These are phyloP conservation scores for Ichneumoninae sp. DNA, from an alignment of 2,888 invertebrate genomes.

Conservation along the genomic window DNA sequence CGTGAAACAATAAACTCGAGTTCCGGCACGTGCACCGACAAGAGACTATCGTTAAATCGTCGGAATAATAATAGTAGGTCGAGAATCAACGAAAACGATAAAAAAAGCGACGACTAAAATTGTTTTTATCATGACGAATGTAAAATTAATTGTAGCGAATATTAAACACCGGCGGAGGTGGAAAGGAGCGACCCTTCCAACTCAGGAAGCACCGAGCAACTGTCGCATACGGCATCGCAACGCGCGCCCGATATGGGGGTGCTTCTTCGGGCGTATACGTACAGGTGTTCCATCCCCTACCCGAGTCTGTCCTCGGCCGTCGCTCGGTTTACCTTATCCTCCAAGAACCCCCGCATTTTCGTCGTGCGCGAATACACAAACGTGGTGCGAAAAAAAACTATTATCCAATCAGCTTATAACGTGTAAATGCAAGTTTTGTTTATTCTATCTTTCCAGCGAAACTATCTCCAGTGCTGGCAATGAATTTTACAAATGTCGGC, in stretches of 20 bases:
- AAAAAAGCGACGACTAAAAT: neutral
- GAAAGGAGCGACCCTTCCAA: slow-evolving; percentile 69
- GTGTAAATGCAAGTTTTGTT: neutral
- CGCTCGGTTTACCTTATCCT: neutral
- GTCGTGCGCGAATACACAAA: neutral
- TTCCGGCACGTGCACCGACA: neutral
- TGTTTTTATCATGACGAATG: neutral
- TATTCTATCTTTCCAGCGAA: neutral
- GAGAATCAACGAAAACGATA: neutral
- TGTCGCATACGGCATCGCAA: slow-evolving; percentile 77
- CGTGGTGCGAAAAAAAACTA: neutral
- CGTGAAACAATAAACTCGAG: neutral
- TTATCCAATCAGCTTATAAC: neutral
- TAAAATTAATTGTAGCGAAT: slow-evolving; percentile 24
- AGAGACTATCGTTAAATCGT: neutral
- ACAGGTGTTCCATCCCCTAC: slow-evolving; percentile 79
- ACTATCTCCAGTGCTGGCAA: neutral
- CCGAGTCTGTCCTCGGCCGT: slow-evolving; percentile 40
- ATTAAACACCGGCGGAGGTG: slow-evolving; percentile 12
- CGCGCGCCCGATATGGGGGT: slow-evolving; percentile 70
- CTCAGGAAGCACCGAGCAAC: slow-evolving; percentile 73
- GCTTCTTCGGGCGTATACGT: slow-evolving; percentile 71
- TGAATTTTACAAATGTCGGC: slow-evolving; percentile 35
- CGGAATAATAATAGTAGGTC: neutral
- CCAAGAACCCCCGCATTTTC: neutral